phyloP scores from a whole-genome alignment of 2,797 vertebrate species.

The Borostomias antarcticus region DNA sequence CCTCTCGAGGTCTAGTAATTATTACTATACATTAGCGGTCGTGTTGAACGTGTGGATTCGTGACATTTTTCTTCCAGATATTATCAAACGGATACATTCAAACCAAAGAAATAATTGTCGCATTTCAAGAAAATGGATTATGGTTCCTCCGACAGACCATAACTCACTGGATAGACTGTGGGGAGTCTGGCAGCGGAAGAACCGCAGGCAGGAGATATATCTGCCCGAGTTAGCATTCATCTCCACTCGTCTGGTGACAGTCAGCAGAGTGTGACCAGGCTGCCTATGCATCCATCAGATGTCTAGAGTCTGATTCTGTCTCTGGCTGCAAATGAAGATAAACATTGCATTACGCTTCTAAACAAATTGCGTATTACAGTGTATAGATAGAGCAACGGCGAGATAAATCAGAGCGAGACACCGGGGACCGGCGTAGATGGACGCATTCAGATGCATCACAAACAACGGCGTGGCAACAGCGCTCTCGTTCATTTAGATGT shows the following conservation, averaged over 20 bases:
- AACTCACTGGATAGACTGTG: conserved; percentile 29
- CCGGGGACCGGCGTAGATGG: too few relatives aligned
- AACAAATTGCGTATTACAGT: too few relatives aligned
- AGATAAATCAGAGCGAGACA: too few relatives aligned
- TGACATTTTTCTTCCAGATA: conserved; percentile 5
- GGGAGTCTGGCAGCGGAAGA: background rate
- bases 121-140: conserved; percentile 32
- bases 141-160: conserved; percentile 43
- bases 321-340: background rate
- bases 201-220: conserved; percentile 9
- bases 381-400: too few relatives aligned
- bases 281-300: background rate
- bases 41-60: too few relatives aligned
- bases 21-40: too few relatives aligned
- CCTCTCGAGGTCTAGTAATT: too few relatives aligned
- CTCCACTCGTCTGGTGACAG: conserved; percentile 23
- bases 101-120: conserved; percentile 36
- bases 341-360: background rate
- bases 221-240: conserved; percentile 51
- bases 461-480: too few relatives aligned
- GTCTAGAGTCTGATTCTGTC: background rate
- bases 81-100: conserved; percentile 18
- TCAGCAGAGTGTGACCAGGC: background rate
- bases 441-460: too few relatives aligned
- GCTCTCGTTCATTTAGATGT: too few relatives aligned